Evolutionary conservation across 1,140 invertebrate species (phyloP).

Genomic region (Drosophila subpulchrella): DNA sequence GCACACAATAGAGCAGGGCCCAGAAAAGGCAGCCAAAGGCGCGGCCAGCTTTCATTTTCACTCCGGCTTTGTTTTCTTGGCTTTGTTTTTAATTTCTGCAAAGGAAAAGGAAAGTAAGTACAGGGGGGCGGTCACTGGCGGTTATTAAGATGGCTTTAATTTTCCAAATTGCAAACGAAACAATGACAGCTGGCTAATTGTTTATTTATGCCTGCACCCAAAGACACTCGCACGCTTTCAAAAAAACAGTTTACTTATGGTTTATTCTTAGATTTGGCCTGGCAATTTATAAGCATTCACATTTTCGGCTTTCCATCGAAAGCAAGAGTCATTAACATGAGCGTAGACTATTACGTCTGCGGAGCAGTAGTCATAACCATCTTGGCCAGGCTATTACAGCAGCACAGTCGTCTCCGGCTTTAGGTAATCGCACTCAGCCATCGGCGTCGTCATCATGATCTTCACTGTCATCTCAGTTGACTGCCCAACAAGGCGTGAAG

Average conservation of each 20-base stretch:
- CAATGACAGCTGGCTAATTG: conserved; percentile 48
- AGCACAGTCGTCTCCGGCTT: conserved; percentile 49
- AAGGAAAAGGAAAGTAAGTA: conserved; percentile 63
- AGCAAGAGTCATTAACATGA: conserved; percentile 74
- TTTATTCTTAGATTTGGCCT: conserved; percentile 45
- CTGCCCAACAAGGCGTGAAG: conserved; percentile 80
- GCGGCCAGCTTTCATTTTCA: conserved; percentile 73
- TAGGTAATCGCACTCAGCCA: conserved; percentile 58
- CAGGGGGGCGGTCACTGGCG: conserved; percentile 61
- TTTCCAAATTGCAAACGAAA: conserved; percentile 24
- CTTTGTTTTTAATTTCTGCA: conserved; percentile 14
- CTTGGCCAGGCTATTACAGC: conserved; percentile 63
- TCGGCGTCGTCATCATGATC: conserved; percentile 35
- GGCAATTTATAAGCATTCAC: conserved; percentile 22
- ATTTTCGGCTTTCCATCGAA: conserved; percentile 64
- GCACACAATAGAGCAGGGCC: conserved; percentile 75
- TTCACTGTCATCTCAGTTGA: conserved; percentile 41
- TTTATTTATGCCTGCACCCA: conserved; percentile 47
- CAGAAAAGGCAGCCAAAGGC: conserved; percentile 70
- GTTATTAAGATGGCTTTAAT: conserved; percentile 65
- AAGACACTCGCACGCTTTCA: conserved; percentile 45
- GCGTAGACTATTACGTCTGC: conserved; percentile 66
- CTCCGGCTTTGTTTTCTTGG: conserved; percentile 35
- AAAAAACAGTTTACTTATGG: conserved; percentile 19
- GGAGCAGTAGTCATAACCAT: conserved; percentile 31